These are phyloP conservation scores for Platalea minor DNA, from an alignment of 2,797 vertebrate genomes.

Conservation along the genomic window DNA sequence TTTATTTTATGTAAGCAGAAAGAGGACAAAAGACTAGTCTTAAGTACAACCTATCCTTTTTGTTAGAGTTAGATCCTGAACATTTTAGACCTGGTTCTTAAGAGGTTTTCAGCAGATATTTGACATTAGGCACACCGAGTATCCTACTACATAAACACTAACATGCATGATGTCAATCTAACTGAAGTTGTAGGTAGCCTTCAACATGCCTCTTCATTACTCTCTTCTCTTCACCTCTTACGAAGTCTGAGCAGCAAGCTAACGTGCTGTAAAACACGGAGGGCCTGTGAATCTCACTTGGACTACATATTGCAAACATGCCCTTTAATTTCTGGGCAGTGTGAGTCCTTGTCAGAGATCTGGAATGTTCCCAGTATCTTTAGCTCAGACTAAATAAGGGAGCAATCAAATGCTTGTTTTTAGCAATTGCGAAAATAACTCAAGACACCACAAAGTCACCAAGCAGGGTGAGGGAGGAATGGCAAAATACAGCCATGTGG, in stretches of 20 bases:
- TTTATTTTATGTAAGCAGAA: background rate
- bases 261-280: background rate
- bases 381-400: constrained; percentile 49
- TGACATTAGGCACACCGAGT: background rate
- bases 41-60: background rate
- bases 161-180: background rate
- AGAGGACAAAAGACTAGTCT: background rate
- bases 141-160: background rate
- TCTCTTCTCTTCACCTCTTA: background rate
- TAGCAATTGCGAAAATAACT: background rate
- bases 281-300: background rate
- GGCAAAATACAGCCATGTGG: constrained; percentile 26
- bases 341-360: background rate
- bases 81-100: background rate
- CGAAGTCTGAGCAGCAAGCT: background rate
- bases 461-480: background rate
- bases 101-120: background rate
- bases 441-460: background rate
- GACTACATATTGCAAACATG: background rate
- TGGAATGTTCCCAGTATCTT: background rate
- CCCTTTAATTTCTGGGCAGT: background rate
- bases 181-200: background rate
- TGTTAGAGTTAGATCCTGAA: background rate
- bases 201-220: background rate
- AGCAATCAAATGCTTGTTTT: constrained; percentile 17